These are phyloP conservation scores for Apostichopus californicus DNA, from an alignment of 35 echinoderm and acorn worm species.

Conservation along the genomic window DNA sequence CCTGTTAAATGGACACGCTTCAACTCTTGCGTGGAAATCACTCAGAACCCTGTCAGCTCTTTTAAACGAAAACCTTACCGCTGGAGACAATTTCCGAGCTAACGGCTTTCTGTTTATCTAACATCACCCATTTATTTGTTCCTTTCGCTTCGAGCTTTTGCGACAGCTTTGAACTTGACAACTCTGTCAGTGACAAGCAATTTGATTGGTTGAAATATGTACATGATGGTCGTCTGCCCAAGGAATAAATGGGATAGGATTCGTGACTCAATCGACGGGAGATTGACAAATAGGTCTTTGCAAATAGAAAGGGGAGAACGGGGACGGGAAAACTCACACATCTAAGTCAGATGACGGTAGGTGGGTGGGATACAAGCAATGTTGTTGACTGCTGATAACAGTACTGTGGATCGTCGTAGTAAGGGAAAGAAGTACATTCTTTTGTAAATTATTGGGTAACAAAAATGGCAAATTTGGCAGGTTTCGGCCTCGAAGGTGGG, in stretches of 20 bases:
- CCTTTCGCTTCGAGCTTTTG: background rate
- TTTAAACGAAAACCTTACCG: background rate
- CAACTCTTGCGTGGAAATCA: conserved; percentile 39
- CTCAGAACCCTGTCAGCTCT: conserved; percentile 31
- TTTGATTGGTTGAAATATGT: conserved; percentile 41
- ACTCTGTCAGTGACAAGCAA: conserved; percentile 32
- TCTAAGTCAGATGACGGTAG: background rate
- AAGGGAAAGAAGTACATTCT: no score
- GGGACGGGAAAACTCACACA: no score
- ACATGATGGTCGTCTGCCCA: conserved; percentile 23
- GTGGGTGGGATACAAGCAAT: background rate
- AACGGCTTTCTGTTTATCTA: conserved; percentile 43
- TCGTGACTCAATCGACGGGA: conserved; percentile 13
- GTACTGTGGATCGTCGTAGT: no score
- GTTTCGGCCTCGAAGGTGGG: no score
- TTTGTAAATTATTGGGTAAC: no score
- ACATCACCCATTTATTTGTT: conserved; percentile 46
- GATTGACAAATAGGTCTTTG: conserved; percentile 3
- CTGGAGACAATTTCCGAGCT: conserved; percentile 40
- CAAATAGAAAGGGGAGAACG: no score
- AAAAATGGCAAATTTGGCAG: no score
- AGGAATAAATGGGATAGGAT: background rate
- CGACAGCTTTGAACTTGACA: conserved; percentile 49
- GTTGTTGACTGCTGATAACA: background rate
- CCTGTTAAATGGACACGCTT: conserved; percentile 44